These are phyloP conservation scores for Poeciliopsis retropinna DNA, from an alignment of 2,113 vertebrate genomes.

Conservation along the genomic window DNA sequence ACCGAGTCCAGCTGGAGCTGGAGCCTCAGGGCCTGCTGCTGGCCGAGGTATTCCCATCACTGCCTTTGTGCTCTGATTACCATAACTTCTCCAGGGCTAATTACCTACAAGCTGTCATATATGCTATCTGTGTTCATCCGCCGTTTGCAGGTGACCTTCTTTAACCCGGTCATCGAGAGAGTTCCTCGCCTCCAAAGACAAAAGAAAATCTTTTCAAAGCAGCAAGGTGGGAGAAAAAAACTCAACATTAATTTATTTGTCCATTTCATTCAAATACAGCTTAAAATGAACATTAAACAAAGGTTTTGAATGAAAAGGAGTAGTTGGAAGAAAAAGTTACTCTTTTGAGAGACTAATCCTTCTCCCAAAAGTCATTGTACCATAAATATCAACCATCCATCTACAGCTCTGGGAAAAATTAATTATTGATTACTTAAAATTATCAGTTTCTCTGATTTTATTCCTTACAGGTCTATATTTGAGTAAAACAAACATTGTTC, in stretches of 20 bases:
- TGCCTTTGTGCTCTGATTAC: neutral
- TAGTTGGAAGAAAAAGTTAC: too few species aligned
- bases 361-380: too few species aligned
- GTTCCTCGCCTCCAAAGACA: conserved; percentile 87
- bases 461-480: too few species aligned
- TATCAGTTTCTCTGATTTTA: too few species aligned
- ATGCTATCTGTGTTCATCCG: conserved; percentile 38
- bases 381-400: too few species aligned
- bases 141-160: conserved; percentile 86
- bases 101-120: conserved; percentile 38
- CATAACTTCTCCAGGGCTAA: neutral
- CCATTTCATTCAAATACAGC: too few species aligned
- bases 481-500: too few species aligned
- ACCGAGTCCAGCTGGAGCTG: conserved; percentile 87
- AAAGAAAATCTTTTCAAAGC: conserved; percentile 92
- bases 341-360: too few species aligned
- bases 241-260: neutral
- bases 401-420: too few species aligned
- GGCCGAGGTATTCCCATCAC: conserved; percentile 82
- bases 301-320: too few species aligned
- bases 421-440: too few species aligned
- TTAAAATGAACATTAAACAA: too few species aligned
- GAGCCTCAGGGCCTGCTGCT: conserved; percentile 89
- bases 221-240: conserved; percentile 81
- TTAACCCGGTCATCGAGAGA: conserved; percentile 88